Conservation (phyloP, 2,113 vertebrate genomes). For the Gracilinanus agilis region DNA sequence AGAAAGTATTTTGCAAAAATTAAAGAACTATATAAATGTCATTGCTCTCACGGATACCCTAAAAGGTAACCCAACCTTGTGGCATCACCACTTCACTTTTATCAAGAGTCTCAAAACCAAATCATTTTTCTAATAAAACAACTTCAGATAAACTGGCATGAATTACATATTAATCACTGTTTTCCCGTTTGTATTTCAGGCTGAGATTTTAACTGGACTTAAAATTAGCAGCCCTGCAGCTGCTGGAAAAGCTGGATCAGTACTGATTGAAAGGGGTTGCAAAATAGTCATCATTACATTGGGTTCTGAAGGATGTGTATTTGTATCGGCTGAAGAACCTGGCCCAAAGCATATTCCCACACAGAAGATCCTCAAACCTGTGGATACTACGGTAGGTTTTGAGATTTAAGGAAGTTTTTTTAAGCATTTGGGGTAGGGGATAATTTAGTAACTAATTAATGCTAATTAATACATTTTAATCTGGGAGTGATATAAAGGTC, state of each 20-base stretch:
- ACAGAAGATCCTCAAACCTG: constrained; percentile 86
- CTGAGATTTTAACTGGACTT: constrained; percentile 92
- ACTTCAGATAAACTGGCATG: not conserved
- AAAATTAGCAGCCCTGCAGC: constrained; percentile 86
- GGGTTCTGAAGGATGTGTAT: constrained; percentile 93
- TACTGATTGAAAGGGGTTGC: constrained; percentile 91
- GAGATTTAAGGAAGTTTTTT: constrained; percentile 72
- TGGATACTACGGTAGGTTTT: constrained; percentile 95
- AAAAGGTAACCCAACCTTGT: not conserved
- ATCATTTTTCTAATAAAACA: constrained; percentile 23
- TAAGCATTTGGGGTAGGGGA: constrained; percentile 72
- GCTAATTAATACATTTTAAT: not conserved
- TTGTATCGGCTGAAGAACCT: constrained; percentile 86
- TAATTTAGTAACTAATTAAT: constrained; percentile 15
- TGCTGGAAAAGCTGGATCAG: constrained; percentile 85
- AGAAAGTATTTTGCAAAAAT: not conserved
- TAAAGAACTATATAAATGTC: not conserved
- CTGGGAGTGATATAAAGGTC: constrained; percentile 5
- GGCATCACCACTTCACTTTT: not conserved
- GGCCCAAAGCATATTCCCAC: constrained; percentile 89
- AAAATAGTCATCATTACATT: constrained; percentile 91
- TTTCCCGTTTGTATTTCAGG: constrained; percentile 83
- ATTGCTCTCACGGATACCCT: not conserved
- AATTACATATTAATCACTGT: not conserved
- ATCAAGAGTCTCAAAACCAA: not conserved